Conservation (phyloP, 2,888 invertebrate genomes). For the Geophilus truncorum region DNA sequence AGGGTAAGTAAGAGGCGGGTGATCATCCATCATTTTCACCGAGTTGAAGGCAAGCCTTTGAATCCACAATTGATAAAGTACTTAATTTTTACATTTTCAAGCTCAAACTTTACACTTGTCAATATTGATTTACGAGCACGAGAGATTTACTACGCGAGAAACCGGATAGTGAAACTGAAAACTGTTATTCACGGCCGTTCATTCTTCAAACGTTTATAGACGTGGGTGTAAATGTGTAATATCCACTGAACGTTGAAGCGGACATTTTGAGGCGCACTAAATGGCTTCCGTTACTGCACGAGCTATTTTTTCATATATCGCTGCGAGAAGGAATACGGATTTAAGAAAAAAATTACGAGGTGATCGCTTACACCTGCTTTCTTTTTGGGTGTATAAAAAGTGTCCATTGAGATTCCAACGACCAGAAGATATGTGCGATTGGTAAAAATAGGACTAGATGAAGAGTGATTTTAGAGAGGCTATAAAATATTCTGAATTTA, state of each 20-base stretch:
- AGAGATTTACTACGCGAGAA: not conserved
- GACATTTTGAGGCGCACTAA: not conserved
- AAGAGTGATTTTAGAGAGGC: not conserved
- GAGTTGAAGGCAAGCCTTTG: not conserved
- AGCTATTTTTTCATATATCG: not conserved
- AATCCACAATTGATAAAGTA: slow-evolving; percentile 2
- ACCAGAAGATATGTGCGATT: not conserved
- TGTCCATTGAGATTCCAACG: not conserved
- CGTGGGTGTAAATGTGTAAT: not conserved
- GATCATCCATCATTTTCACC: not conserved
- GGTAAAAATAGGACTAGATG: not conserved
- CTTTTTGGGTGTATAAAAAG: not conserved
- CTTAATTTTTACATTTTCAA: slow-evolving; percentile 14
- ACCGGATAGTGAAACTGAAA: not conserved
- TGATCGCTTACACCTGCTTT: slow-evolving; percentile 10
- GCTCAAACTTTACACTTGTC: slow-evolving; percentile 22
- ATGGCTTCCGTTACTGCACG: not conserved
- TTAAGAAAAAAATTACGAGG: not conserved
- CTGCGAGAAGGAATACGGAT: not conserved
- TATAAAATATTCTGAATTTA: not conserved
- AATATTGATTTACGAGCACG: not conserved
- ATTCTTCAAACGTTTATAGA: not conserved
- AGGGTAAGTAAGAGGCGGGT: not conserved
- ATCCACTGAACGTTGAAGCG: not conserved
- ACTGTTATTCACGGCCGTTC: slow-evolving; percentile 13